Evolutionary conservation across 1,140 invertebrate genomes (phyloP).

Genomic region (Eueides isabella): DNA sequence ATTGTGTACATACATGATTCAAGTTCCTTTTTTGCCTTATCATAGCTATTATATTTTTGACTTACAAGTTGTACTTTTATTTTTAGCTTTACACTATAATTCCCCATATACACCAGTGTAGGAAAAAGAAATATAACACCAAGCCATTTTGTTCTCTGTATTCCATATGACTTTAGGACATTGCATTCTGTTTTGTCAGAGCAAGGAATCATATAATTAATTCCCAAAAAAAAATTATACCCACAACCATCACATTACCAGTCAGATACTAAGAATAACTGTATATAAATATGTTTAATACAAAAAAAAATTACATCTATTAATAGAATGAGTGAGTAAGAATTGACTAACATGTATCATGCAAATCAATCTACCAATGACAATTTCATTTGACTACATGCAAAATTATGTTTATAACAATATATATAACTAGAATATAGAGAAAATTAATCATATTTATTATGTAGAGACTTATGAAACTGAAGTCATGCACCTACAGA

Average conservation of each 20-base stretch:
- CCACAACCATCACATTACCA: no score
- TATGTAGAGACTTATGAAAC: background rate
- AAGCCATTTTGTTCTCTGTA: no score
- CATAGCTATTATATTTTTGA: background rate
- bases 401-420: slow-evolving; percentile 16
- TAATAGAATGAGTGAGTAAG: background rate
- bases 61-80: no score
- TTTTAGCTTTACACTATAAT: no score
- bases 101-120: no score
- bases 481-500: background rate
- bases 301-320: background rate
- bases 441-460: background rate
- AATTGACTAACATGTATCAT: slow-evolving; percentile 13
- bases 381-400: slow-evolving; percentile 18
- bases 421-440: slow-evolving; percentile 9
- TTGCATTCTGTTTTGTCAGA: no score
- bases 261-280: background rate
- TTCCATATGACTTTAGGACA: no score
- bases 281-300: background rate
- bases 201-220: no score
- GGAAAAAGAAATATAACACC: no score
- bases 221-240: no score
- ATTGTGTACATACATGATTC: background rate
- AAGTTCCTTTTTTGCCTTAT: background rate
- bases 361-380: slow-evolving; percentile 17